phyloP scores from a whole-genome alignment of 2,113 vertebrate species.

The Brachyhypopomus gauderio region DNA sequence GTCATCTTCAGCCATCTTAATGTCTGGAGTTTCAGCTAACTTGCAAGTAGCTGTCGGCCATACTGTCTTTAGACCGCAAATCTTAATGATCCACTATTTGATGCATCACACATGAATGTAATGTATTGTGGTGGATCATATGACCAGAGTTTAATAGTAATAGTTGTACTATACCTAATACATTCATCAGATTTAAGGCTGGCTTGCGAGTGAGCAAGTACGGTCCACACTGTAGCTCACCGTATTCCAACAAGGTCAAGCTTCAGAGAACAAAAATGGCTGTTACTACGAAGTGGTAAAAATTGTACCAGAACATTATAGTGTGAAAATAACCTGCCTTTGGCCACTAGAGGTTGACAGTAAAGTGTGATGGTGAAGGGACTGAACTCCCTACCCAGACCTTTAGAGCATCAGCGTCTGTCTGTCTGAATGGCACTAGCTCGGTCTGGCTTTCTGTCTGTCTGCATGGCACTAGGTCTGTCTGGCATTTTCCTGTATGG shows the following conservation, averaged over 20 bases:
- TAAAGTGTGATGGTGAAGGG: not conserved
- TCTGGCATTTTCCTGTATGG: not conserved
- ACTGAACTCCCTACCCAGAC: not conserved
- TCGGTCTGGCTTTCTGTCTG: not conserved
- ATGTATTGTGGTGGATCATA: not conserved
- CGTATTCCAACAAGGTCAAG: not conserved
- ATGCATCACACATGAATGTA: not conserved
- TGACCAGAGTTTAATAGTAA: not conserved
- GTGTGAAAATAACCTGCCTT: not conserved
- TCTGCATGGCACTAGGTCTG: not conserved
- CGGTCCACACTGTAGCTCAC: not conserved
- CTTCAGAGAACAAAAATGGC: not conserved
- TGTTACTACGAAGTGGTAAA: no score
- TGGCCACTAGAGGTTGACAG: not conserved
- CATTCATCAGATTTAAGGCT: not conserved
- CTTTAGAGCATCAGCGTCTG: not conserved
- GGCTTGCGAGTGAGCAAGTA: no score
- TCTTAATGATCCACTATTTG: conserved; percentile 1
- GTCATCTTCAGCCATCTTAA: conserved; percentile 43
- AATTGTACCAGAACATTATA: not conserved
- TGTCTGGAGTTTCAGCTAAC: conserved; percentile 10
- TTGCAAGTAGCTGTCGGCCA: conserved; percentile 7
- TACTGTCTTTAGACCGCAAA: not conserved
- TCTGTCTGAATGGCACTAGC: not conserved
- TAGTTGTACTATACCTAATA: not conserved